phyloP scores from a whole-genome alignment of 2,113 vertebrate genomes.

The Trinectes maculatus region DNA sequence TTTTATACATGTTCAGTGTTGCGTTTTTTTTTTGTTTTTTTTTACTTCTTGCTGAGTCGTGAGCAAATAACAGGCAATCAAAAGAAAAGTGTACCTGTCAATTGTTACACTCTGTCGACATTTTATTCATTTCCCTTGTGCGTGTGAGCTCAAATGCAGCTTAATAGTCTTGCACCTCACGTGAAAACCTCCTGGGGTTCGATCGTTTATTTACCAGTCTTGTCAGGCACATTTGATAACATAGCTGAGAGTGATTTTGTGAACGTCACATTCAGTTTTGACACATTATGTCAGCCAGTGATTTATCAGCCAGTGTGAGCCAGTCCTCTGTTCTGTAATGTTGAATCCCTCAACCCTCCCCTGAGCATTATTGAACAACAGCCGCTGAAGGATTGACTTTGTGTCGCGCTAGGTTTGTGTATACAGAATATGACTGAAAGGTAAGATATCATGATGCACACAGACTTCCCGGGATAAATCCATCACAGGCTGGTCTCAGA shows the following conservation, averaged over 20 bases:
- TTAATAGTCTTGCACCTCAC: conserved; percentile 34
- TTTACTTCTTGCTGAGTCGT: conserved; percentile 10
- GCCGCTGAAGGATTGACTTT: conserved; percentile 57
- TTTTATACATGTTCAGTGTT: conserved; percentile 49
- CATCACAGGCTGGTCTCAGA: conserved; percentile 43
- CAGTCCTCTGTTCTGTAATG: conserved; percentile 29
- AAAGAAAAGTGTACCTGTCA: conserved; percentile 51
- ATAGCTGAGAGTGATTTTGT: conserved; percentile 33
- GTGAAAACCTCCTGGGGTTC: conserved; percentile 14
- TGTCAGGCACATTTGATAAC: conserved; percentile 26
- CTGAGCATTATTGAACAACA: conserved; percentile 55
- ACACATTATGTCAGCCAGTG: conserved; percentile 27
- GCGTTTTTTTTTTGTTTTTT: too few relatives aligned
- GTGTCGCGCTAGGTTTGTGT: conserved; percentile 16
- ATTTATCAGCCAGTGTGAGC: conserved; percentile 38
- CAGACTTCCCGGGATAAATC: conserved; percentile 41
- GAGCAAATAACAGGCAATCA: conserved; percentile 15
- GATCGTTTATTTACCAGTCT: conserved; percentile 39
- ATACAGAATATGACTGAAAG: conserved; percentile 21
- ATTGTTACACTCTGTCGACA: conserved; percentile 41
- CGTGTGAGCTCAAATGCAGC: conserved; percentile 29
- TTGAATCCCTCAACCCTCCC: conserved; percentile 44
- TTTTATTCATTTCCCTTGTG: conserved; percentile 32
- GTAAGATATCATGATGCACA: conserved; percentile 26
- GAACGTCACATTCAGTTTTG: conserved; percentile 27